phyloP scores from a whole-genome alignment of 2,888 invertebrate species.

The Synanthedon andrenaeformis region DNA sequence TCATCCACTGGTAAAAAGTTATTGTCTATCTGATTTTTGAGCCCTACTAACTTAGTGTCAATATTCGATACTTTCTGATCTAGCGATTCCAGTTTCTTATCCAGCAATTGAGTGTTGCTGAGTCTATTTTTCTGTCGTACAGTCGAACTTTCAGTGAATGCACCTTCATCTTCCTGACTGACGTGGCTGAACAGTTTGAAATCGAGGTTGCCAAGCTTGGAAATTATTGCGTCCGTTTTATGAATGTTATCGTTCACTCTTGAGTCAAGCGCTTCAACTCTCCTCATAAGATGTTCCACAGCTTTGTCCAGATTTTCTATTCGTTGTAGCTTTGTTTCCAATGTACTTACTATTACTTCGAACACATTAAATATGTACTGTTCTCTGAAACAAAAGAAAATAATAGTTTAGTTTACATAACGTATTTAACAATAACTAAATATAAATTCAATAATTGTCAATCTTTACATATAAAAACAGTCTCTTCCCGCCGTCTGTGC shows the following conservation, averaged over 20 bases:
- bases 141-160: constrained; percentile 35
- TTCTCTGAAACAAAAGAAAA: constrained; percentile 75
- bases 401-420: too few relatives aligned
- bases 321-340: constrained; percentile 88
- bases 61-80: constrained; percentile 89
- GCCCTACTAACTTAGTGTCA: constrained; percentile 79
- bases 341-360: constrained; percentile 88
- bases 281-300: constrained; percentile 86
- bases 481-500: too few relatives aligned
- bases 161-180: constrained; percentile 41
- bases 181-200: constrained; percentile 77
- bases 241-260: constrained; percentile 86
- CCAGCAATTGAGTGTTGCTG: constrained; percentile 65
- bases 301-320: constrained; percentile 91
- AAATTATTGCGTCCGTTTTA: constrained; percentile 86
- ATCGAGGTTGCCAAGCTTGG: constrained; percentile 80
- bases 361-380: constrained; percentile 90
- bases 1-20: constrained; percentile 85
- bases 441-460: constrained; percentile 7
- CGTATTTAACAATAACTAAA: not conserved
- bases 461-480: too few relatives aligned
- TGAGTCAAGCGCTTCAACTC: constrained; percentile 85
- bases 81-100: constrained; percentile 76
- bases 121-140: constrained; percentile 13
- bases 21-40: constrained; percentile 86